Evolutionary conservation across 2,888 invertebrate species (phyloP).

Genomic region (Subacronicta megacephala): DNA sequence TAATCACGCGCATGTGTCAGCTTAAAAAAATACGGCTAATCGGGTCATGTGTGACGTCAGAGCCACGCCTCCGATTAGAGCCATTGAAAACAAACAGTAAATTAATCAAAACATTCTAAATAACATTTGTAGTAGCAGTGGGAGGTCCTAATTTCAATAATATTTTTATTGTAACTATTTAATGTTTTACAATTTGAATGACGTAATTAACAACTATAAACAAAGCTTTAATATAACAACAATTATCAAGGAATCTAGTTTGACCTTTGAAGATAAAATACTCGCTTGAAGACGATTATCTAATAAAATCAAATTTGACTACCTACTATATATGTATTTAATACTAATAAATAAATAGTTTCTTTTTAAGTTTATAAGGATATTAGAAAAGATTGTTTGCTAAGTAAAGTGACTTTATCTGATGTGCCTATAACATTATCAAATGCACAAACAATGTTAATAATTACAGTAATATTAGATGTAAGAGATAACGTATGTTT

Average conservation of each 20-base stretch:
- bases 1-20: not conserved
- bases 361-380: too few species aligned
- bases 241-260: constrained; percentile 8
- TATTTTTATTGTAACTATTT: not conserved
- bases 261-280: constrained; percentile 1
- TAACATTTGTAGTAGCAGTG: not conserved
- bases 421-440: constrained; percentile 7
- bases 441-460: constrained; percentile 7
- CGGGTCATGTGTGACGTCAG: constrained; percentile 63
- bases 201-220: too few species aligned
- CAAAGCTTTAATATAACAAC: not conserved
- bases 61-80: constrained; percentile 68
- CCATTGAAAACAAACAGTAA: constrained; percentile 41
- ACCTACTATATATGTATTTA: too few species aligned
- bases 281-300: not conserved
- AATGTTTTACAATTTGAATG: constrained; percentile 6
- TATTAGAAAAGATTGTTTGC: not conserved
- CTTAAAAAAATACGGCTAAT: constrained; percentile 39
- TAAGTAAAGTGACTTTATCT: constrained; percentile 4
- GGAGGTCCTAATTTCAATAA: not conserved
- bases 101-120: constrained; percentile 3
- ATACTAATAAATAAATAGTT: too few species aligned
- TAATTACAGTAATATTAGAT: constrained; percentile 28
- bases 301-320: too few species aligned
- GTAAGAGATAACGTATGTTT: constrained; percentile 51